Evolutionary conservation across 2,888 invertebrate genomes (phyloP).

Genomic region (Cephus sareptanus): DNA sequence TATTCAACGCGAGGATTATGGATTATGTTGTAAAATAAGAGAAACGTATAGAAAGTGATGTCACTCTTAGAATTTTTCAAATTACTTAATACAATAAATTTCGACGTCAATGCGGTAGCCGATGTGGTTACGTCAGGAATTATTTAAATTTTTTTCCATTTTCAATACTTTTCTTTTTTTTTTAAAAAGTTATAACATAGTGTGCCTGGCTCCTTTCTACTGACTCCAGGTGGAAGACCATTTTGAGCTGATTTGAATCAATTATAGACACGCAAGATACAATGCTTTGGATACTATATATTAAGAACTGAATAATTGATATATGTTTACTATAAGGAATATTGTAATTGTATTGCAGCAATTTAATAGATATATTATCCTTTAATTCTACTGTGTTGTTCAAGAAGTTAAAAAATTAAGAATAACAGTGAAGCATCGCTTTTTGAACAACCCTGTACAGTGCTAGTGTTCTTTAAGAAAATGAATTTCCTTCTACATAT

Average conservation of each 20-base stretch:
- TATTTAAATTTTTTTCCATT: not conserved
- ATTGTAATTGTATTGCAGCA: not conserved
- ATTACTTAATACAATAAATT: not conserved
- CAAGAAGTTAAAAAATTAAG: no score
- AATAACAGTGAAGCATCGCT: no score
- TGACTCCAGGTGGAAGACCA: conserved; percentile 30
- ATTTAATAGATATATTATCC: not conserved
- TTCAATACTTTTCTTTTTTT: not conserved
- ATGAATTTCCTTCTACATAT: not conserved
- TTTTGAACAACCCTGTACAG: no score
- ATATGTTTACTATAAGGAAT: not conserved
- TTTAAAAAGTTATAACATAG: not conserved
- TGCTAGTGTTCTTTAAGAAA: not conserved
- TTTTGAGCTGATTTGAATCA: conserved; percentile 21
- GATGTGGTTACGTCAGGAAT: not conserved
- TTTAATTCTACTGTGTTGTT: not conserved
- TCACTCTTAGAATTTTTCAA: not conserved
- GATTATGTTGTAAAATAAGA: not conserved
- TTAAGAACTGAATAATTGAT: not conserved
- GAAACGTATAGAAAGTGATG: not conserved
- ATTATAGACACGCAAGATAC: not conserved
- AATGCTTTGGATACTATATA: not conserved
- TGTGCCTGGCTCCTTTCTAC: not conserved
- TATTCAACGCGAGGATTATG: not conserved
- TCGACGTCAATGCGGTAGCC: not conserved